Conservation (phyloP, 2,113 vertebrate genomes). For the Percopsis transmontana region DNA sequence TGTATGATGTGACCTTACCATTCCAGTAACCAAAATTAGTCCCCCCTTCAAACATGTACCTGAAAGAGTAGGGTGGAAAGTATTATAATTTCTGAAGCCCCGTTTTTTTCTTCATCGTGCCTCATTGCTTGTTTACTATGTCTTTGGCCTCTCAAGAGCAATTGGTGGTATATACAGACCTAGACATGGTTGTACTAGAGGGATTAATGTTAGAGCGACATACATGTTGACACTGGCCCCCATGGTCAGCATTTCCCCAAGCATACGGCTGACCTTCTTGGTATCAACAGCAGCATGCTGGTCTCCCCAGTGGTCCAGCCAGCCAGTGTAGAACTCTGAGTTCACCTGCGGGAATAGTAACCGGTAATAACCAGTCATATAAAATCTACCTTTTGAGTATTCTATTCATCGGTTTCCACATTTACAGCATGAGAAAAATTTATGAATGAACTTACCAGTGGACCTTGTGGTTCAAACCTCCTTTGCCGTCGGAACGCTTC, state of each 20-base stretch:
- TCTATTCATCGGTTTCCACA: background rate
- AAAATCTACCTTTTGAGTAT: background rate
- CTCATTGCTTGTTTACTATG: background rate
- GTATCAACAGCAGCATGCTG: constrained; percentile 77
- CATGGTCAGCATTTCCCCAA: constrained; percentile 84
- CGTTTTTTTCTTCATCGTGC: background rate
- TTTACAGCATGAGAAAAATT: background rate
- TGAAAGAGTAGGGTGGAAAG: constrained; percentile 43
- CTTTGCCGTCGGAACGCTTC: constrained; percentile 84
- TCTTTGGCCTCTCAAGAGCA: background rate
- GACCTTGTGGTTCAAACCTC: constrained; percentile 84
- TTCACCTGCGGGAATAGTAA: constrained; percentile 83
- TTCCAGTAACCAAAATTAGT: constrained; percentile 98
- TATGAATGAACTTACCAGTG: constrained; percentile 81
- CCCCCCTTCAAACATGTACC: constrained; percentile 99
- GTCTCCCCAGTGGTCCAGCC: constrained; percentile 97
- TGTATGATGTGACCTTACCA: constrained; percentile 71
- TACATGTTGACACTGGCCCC: constrained; percentile 97
- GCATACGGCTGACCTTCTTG: constrained; percentile 73
- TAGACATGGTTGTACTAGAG: background rate
- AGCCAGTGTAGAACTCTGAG: constrained; percentile 96
- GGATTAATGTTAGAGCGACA: constrained; percentile 41
- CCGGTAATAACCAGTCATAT: background rate
- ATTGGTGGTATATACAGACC: background rate
- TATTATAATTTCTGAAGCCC: background rate